Evolutionary conservation across 30 jellyfish, hydroid and myxozoan species (phyloP).

Genomic region (Mastigias papua): DNA sequence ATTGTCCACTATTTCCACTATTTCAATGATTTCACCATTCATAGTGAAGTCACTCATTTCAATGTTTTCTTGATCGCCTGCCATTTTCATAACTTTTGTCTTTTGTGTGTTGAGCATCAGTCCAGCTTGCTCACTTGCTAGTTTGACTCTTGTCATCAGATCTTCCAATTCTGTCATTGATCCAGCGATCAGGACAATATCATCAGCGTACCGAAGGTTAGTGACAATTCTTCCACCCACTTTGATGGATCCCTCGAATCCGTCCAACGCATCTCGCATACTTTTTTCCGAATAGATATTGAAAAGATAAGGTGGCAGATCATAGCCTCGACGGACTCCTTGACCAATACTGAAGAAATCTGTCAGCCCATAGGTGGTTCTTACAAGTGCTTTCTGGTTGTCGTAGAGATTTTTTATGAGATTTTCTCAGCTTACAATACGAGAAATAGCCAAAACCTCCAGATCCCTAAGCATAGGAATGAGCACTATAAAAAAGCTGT

Average conservation of each 20-base stretch:
- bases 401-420: constrained; percentile 41
- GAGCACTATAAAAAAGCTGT: too few relatives aligned
- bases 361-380: constrained; percentile 44
- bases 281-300: constrained; percentile 28
- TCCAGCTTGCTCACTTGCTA: too few relatives aligned
- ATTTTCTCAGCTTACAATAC: too few relatives aligned
- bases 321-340: constrained; percentile 68
- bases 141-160: constrained; percentile 13
- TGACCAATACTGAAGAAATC: constrained; percentile 41
- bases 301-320: constrained; percentile 42
- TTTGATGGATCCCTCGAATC: not conserved
- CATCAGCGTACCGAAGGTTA: constrained; percentile 36
- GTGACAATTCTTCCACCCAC: constrained; percentile 1
- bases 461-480: too few relatives aligned
- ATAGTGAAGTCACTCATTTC: too few relatives aligned
- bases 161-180: constrained; percentile 16
- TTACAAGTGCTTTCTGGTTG: constrained; percentile 30
- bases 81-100: too few relatives aligned
- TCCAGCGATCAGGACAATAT: constrained; percentile 33
- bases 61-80: too few relatives aligned
- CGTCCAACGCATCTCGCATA: constrained; percentile 12
- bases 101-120: too few relatives aligned
- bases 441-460: too few relatives aligned
- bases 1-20: not conserved
- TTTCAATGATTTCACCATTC: too few relatives aligned